Conservation (phyloP, 1,140 invertebrate species). For the Parasteatoda tepidariorum region DNA sequence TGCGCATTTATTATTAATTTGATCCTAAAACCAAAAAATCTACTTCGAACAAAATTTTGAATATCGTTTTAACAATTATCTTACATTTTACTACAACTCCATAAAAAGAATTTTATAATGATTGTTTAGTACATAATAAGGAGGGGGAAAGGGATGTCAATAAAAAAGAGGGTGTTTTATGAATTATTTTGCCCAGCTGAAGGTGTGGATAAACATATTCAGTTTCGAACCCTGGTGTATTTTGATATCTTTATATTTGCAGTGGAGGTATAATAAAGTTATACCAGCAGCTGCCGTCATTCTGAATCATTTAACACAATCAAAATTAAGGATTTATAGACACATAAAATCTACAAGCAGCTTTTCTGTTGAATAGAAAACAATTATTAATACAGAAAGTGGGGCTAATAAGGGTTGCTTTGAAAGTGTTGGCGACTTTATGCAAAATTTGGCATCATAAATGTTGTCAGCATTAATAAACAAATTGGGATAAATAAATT, state of each 20-base stretch:
- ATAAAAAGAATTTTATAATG: neutral
- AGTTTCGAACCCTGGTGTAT: neutral
- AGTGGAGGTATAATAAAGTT: slow-evolving; percentile 22
- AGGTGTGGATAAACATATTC: neutral
- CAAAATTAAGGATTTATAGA: slow-evolving; percentile 56
- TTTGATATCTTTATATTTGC: slow-evolving; percentile 51
- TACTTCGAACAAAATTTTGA: no score
- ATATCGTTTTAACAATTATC: no score
- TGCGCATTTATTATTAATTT: no score
- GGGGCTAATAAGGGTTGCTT: neutral
- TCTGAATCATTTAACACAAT: slow-evolving; percentile 15
- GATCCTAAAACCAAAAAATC: no score
- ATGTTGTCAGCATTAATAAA: neutral
- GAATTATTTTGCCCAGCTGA: neutral
- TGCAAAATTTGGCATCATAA: neutral
- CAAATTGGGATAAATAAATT: neutral
- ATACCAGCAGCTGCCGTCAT: slow-evolving; percentile 18
- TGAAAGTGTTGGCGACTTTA: neutral
- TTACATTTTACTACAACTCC: neutral
- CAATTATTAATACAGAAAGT: slow-evolving; percentile 1
- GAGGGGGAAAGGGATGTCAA: neutral
- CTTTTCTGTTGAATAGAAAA: neutral
- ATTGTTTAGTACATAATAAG: neutral
- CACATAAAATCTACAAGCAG: neutral
- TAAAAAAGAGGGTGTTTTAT: neutral